phyloP scores from a whole-genome alignment of 2,888 invertebrate species.

The Euplagia quadripunctaria region DNA sequence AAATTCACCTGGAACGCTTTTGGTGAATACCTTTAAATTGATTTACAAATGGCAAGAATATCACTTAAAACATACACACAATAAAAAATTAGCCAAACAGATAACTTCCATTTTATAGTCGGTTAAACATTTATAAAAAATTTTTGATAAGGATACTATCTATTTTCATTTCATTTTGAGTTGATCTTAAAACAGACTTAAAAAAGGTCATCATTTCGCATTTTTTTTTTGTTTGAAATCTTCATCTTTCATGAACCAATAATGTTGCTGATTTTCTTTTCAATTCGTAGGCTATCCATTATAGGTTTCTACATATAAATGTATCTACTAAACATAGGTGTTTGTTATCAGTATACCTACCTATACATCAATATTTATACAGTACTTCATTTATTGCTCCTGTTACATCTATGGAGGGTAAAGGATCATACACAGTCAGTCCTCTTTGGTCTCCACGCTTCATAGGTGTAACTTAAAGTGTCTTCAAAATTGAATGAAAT shows the following conservation, averaged over 20 bases:
- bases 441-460: not conserved
- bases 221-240: not conserved
- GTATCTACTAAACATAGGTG: too few species aligned
- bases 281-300: too few species aligned
- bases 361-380: too few species aligned
- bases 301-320: too few species aligned
- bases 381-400: not conserved
- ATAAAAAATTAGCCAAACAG: not conserved
- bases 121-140: not conserved
- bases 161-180: not conserved
- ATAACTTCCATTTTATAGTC: not conserved
- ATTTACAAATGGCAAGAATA: too few species aligned
- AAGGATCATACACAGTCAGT: not conserved
- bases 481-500: not conserved
- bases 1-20: too few species aligned
- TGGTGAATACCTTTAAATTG: too few species aligned
- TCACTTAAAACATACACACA: not conserved
- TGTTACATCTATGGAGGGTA: not conserved
- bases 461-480: not conserved
- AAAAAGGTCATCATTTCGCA: not conserved
- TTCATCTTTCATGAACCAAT: too few species aligned
- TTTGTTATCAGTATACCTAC: not conserved
- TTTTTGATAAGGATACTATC: too few species aligned
- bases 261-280: too few species aligned
- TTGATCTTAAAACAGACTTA: not conserved